Percentiles rank a stretch among this genome's conserved stretches.
Conservation (phyloP, 2,888 invertebrate genomes). For the Drosophila colorata region DNA sequence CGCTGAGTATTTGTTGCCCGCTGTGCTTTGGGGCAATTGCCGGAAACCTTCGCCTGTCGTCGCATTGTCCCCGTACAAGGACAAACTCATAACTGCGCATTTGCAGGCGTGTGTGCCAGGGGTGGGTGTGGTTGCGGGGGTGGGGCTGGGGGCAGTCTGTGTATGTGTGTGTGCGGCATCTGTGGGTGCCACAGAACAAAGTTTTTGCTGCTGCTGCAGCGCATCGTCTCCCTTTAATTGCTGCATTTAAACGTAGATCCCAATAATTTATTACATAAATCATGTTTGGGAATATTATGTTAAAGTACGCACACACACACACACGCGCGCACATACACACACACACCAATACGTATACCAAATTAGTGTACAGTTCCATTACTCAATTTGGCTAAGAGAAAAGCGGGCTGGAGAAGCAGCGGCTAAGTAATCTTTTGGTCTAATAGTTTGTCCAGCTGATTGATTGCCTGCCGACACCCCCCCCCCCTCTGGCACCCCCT, state of each 20-base stretch:
- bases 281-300: constrained; percentile 2
- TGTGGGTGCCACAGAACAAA: constrained; percentile 35
- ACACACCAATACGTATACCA: constrained; percentile 3
- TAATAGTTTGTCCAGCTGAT: constrained; percentile 68
- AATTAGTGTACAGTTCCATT: constrained; percentile 33
- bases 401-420: background rate
- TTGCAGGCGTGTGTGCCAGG: constrained; percentile 12
- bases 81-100: constrained; percentile 48
- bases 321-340: constrained; percentile 5
- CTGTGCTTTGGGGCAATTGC: constrained; percentile 40
- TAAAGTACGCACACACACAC: constrained; percentile 1
- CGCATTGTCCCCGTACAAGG: constrained; percentile 48
- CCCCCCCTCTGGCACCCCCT: background rate
- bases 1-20: background rate
- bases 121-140: constrained; percentile 1
- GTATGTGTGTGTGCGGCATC: constrained; percentile 14
- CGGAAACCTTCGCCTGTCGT: constrained; percentile 61
- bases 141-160: background rate
- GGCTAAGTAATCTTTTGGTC: constrained; percentile 24
- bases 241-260: constrained; percentile 46
- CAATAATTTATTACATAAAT: constrained; percentile 23
- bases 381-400: background rate
- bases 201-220: constrained; percentile 41
- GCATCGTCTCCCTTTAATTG: constrained; percentile 65
- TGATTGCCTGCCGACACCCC: constrained; percentile 45